A percentile compares a stretch with the other conserved stretches of the same genome.
phyloP scores from a whole-genome alignment of 2,888 invertebrate genomes.

The Rhagonycha fulva region DNA sequence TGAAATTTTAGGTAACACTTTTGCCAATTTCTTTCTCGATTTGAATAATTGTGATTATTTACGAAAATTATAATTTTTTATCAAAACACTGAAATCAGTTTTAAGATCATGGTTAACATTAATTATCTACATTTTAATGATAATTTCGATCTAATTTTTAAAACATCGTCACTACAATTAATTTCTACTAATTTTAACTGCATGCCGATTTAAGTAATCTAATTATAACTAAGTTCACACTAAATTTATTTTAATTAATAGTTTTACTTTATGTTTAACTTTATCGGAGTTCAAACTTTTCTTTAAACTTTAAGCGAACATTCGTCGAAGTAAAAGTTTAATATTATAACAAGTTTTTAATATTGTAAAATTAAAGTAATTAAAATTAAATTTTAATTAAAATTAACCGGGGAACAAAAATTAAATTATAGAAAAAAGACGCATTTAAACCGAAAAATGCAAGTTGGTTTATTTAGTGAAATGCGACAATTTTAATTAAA shows the following conservation, averaged over 20 bases:
- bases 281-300: neutral
- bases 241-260: neutral
- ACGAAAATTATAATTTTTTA: neutral
- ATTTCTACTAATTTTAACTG: neutral
- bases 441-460: neutral
- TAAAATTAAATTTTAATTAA: neutral
- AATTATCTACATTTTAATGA: neutral
- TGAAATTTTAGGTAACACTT: neutral
- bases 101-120: neutral
- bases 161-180: neutral
- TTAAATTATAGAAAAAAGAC: neutral
- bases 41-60: neutral
- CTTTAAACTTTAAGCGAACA: neutral
- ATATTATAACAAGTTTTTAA: neutral
- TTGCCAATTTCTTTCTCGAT: neutral
- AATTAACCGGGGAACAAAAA: neutral
- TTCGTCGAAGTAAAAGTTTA: neutral
- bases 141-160: neutral
- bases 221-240: neutral
- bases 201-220: neutral
- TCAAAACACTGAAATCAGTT: neutral
- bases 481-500: neutral
- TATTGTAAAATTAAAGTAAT: neutral
- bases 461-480: neutral
- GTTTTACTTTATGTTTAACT: neutral